These are phyloP conservation scores for Megalurothrips usitatus DNA, from an alignment of 2,888 invertebrate species.

Conservation along the genomic window DNA sequence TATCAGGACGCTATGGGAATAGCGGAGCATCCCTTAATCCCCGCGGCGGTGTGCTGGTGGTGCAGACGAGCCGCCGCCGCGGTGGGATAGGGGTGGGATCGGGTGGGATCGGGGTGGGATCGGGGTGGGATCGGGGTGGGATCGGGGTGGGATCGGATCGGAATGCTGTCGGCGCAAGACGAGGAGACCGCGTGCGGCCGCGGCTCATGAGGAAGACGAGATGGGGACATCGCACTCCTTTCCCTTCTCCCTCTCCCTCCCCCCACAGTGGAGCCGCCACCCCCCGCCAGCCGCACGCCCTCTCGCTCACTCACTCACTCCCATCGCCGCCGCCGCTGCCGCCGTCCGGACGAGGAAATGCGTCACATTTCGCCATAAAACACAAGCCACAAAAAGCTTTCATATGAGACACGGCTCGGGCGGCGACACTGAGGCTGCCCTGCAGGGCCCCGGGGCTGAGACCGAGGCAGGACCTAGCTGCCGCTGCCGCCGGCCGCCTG, in stretches of 20 bases:
- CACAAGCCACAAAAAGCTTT: slow-evolving; percentile 16
- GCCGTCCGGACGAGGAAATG: not conserved
- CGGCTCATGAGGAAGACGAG: not conserved
- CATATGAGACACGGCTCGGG: not conserved
- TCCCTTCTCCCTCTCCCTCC: not conserved
- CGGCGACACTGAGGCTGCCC: no score
- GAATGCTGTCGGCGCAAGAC: not conserved
- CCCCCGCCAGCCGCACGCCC: no score
- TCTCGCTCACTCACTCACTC: not conserved
- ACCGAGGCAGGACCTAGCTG: no score
- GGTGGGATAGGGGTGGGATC: not conserved
- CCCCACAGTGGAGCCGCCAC: no score
- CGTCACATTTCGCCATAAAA: slow-evolving; percentile 23
- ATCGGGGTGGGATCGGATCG: not conserved
- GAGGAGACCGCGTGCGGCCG: not conserved
- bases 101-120: not conserved
- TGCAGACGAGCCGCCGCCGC: not conserved
- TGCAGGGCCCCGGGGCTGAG: no score
- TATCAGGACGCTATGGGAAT: slow-evolving; percentile 6
- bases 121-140: not conserved
- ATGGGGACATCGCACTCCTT: not conserved
- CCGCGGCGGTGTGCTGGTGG: not conserved
- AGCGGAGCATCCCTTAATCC: not conserved
- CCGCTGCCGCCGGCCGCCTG: no score
- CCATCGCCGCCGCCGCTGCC: not conserved